phyloP scores from a whole-genome alignment of 2,797 vertebrate genomes.

The Acestrorhynchus altus region DNA sequence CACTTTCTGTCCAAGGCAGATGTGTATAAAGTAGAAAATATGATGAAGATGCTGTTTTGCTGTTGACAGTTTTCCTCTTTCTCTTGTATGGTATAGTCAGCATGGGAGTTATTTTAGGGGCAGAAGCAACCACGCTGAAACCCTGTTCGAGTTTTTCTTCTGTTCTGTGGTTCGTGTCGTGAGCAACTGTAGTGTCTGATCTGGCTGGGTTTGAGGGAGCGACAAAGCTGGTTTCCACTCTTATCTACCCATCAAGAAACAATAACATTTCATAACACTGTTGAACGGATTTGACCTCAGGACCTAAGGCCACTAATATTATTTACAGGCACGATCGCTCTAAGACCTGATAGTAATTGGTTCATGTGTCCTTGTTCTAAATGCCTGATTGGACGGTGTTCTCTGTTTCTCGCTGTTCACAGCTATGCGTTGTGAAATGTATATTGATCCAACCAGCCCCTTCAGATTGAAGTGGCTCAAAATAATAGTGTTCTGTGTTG shows the following conservation, averaged over 20 bases:
- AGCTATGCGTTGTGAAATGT: background rate
- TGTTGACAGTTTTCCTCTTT: background rate
- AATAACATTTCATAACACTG: constrained; percentile 7
- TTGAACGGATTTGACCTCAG: constrained; percentile 36
- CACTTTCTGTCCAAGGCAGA: background rate
- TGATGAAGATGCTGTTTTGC: background rate
- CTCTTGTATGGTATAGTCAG: background rate
- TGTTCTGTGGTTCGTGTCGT: background rate
- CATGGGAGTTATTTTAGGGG: background rate
- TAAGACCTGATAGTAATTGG: constrained; percentile 1
- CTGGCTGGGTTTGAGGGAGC: background rate
- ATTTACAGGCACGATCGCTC: constrained; percentile 14
- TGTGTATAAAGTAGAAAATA: too few species aligned
- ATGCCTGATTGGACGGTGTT: background rate
- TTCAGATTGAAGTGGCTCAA: background rate
- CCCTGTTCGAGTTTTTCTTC: background rate
- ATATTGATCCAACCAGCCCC: background rate
- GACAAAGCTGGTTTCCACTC: background rate
- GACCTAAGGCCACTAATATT: background rate
- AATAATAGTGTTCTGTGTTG: too few species aligned
- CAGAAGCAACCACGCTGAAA: background rate
- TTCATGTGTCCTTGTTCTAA: background rate
- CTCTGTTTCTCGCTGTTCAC: background rate
- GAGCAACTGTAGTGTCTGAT: background rate
- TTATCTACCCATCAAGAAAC: constrained; percentile 1